Percentiles rank a stretch among this genome's conserved stretches.
These are phyloP conservation scores for Ophonus ardosiacus DNA, from an alignment of 2,888 invertebrate genomes.

Conservation along the genomic window DNA sequence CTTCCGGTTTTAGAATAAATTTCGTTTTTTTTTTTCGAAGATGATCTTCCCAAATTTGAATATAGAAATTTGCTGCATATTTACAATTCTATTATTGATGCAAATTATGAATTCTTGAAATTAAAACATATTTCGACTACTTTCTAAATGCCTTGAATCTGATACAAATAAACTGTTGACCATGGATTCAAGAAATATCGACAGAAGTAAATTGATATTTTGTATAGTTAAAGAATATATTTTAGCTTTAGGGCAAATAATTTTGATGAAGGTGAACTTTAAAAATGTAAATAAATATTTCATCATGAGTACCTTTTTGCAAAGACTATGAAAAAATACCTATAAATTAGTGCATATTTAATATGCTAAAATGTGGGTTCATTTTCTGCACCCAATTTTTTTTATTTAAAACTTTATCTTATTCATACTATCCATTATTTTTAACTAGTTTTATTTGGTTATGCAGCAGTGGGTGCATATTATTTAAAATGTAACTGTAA, in stretches of 20 bases:
- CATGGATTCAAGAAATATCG: constrained; percentile 4
- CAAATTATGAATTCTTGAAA: neutral
- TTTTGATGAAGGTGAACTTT: neutral
- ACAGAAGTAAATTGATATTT: neutral
- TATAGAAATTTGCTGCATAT: neutral
- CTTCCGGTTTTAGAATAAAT: too few relatives aligned
- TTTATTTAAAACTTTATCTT: too few relatives aligned
- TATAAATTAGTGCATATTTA: neutral
- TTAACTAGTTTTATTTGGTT: too few relatives aligned
- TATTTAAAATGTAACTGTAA: too few relatives aligned
- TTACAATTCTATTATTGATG: neutral
- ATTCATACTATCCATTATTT: too few relatives aligned
- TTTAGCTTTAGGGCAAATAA: neutral
- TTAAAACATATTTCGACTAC: constrained; percentile 11
- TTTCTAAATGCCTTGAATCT: constrained; percentile 23
- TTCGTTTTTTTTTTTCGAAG: too few relatives aligned
- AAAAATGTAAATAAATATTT: neutral
- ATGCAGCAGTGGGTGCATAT: too few relatives aligned
- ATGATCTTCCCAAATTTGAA: neutral
- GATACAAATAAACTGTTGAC: constrained; percentile 24
- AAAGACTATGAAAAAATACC: neutral
- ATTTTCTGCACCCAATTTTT: too few relatives aligned
- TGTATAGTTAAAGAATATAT: neutral
- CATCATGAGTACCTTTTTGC: neutral
- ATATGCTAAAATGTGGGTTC: too few relatives aligned